A percentile compares a stretch with the other conserved stretches of the same genome.
phyloP scores from a whole-genome alignment of 2,797 vertebrate species.

The Simalia tracyae region DNA sequence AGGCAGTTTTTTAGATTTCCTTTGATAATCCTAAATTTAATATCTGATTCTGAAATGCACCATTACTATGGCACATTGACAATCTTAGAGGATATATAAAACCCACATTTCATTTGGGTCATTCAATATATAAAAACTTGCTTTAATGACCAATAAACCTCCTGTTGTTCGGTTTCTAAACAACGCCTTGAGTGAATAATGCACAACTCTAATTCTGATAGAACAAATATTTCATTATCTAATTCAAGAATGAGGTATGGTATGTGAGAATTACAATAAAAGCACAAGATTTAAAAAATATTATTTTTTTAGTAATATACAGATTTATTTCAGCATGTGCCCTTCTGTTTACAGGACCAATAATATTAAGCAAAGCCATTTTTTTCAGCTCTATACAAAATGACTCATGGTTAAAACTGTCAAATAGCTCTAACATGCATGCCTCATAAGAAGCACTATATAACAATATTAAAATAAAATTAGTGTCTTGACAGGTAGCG shows the following conservation, averaged over 20 bases:
- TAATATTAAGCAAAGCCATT: neutral
- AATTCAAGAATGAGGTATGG: neutral
- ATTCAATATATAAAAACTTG: slow-evolving; percentile 7
- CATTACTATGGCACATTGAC: neutral
- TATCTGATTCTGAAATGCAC: neutral
- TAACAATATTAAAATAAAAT: neutral
- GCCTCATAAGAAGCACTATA: neutral
- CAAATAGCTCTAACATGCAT: neutral
- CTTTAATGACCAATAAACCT: slow-evolving; percentile 49
- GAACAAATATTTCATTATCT: neutral
- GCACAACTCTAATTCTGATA: slow-evolving; percentile 41
- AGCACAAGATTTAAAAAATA: neutral
- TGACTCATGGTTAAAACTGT: neutral
- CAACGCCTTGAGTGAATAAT: slow-evolving; percentile 36
- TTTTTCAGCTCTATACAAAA: neutral
- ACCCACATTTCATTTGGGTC: slow-evolving; percentile 23
- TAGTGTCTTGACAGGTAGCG: neutral
- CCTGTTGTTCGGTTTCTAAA: slow-evolving; percentile 24
- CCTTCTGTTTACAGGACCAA: neutral
- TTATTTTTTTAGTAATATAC: neutral
- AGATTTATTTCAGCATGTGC: neutral
- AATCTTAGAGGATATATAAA: neutral
- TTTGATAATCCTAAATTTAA: slow-evolving; percentile 25
- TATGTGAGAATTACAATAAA: neutral
- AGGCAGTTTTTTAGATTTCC: neutral